Evolutionary conservation across 2,797 vertebrate genomes (phyloP).

Genomic region (Apodemus agrarius): DNA sequence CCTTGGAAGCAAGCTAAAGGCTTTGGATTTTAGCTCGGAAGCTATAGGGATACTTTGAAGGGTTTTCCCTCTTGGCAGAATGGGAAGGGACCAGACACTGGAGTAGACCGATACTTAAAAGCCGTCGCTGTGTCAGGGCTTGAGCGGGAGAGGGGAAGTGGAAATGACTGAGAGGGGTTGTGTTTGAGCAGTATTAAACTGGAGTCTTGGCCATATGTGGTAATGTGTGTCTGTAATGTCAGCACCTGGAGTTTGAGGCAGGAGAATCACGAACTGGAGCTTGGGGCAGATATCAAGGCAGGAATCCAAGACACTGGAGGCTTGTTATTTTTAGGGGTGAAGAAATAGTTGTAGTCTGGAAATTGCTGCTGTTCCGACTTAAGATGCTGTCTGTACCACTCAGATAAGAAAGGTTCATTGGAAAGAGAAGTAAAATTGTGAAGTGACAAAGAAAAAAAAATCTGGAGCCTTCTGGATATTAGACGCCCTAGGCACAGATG

Average conservation of each 20-base stretch:
- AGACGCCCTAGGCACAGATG: neutral
- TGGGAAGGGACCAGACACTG: neutral
- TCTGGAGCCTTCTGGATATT: neutral
- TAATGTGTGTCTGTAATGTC: neutral
- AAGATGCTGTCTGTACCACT: neutral
- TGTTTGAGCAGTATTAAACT: neutral
- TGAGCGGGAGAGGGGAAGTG: slow-evolving; percentile 25
- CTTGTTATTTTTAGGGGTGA: slow-evolving; percentile 27
- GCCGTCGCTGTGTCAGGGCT: neutral
- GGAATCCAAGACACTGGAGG: slow-evolving; percentile 33
- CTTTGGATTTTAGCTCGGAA: slow-evolving; percentile 36
- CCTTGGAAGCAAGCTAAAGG: slow-evolving; percentile 30
- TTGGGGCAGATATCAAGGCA: neutral
- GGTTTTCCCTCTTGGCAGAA: slow-evolving; percentile 30
- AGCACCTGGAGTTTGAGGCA: neutral
- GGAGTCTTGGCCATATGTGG: neutral
- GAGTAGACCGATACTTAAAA: slow-evolving; percentile 31
- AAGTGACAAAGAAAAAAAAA: slow-evolving; percentile 24
- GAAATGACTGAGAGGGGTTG: neutral
- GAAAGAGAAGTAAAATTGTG: neutral
- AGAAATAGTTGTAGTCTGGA: slow-evolving; percentile 1
- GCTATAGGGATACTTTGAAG: neutral
- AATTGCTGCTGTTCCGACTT: neutral
- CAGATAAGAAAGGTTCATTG: neutral
- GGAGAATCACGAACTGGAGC: neutral